Percentiles rank a stretch among this genome's conserved stretches.
Conservation (phyloP, 2,888 invertebrate species). For the Synanthedon myopaeformis region DNA sequence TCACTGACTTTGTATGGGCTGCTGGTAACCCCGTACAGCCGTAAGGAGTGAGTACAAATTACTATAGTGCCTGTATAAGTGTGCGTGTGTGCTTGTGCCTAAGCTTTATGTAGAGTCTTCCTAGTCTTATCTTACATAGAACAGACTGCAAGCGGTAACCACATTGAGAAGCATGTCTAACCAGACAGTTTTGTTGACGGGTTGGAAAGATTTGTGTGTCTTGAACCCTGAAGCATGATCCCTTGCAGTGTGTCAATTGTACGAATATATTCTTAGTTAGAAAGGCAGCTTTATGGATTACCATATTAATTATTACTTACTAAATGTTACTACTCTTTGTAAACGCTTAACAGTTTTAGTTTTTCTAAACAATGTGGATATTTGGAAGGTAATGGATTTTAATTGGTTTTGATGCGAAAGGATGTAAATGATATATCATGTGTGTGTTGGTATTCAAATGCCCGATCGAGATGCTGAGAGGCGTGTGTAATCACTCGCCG, state of each 20-base stretch:
- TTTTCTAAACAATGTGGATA: conserved; percentile 66
- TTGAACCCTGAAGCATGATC: conserved; percentile 46
- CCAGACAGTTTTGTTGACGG: conserved; percentile 26
- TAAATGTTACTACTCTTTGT: conserved; percentile 64
- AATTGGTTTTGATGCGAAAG: conserved; percentile 66
- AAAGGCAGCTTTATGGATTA: conserved; percentile 53
- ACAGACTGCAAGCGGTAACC: conserved; percentile 65
- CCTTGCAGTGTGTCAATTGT: conserved; percentile 60
- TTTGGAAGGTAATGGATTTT: conserved; percentile 69
- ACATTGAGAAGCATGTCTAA: conserved; percentile 39
- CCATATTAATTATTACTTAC: conserved; percentile 43
- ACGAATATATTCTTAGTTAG: conserved; percentile 34
- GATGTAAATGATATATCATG: conserved; percentile 57
- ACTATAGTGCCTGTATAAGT: conserved; percentile 69
- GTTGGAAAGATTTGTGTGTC: conserved; percentile 47
- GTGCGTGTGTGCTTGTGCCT: conserved; percentile 70
- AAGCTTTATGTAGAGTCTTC: conserved; percentile 60
- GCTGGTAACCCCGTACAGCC: conserved; percentile 76
- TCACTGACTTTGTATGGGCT: conserved; percentile 78
- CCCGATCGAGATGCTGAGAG: conserved; percentile 69
- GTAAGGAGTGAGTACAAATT: conserved; percentile 78
- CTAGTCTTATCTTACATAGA: conserved; percentile 43
- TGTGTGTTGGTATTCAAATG: conserved; percentile 83
- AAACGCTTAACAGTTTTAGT: conserved; percentile 66
- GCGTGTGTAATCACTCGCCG: conserved; percentile 43